Conservation (phyloP, 2,797 vertebrate species). For the Aulostomus chinensis region DNA sequence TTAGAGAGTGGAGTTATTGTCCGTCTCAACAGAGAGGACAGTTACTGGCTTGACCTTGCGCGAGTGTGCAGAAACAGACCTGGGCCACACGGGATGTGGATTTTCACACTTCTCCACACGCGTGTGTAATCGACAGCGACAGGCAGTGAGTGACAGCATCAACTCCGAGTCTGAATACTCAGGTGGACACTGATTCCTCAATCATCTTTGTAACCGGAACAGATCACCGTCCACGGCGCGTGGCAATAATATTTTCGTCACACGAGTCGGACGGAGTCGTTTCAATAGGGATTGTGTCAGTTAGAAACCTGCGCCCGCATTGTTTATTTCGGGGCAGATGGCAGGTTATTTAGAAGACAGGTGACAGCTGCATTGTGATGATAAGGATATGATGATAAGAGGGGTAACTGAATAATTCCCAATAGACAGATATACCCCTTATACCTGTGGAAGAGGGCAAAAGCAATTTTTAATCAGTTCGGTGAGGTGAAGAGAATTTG, state of each 20-base stretch:
- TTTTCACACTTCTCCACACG: slow-evolving; percentile 70
- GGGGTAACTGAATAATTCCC: too few species aligned
- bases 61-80: slow-evolving; percentile 49
- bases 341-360: slow-evolving; percentile 64
- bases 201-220: slow-evolving; percentile 70
- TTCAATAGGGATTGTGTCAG: slow-evolving; percentile 35
- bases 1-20: slow-evolving; percentile 20
- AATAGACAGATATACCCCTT: too few species aligned
- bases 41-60: slow-evolving; percentile 65
- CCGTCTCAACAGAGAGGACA: slow-evolving; percentile 38
- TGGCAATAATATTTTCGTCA: slow-evolving; percentile 62
- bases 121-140: slow-evolving; percentile 68
- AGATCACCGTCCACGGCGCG: slow-evolving; percentile 48
- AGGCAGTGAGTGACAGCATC: slow-evolving; percentile 72
- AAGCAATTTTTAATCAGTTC: too few species aligned
- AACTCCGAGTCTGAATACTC: slow-evolving; percentile 50
- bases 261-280: slow-evolving; percentile 27
- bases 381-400: slow-evolving; percentile 56
- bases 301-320: slow-evolving; percentile 41
- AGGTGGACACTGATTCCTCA: slow-evolving; percentile 75
- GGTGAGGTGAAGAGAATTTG: too few species aligned
- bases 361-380: slow-evolving; percentile 60
- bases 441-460: slow-evolving; percentile 13
- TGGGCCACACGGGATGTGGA: slow-evolving; percentile 62
- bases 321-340: slow-evolving; percentile 52